Percentiles rank a stretch among this genome's conserved stretches.
Evolutionary conservation across 2,888 invertebrate species (phyloP).

Genomic region (Drosophila nr. medialis): DNA sequence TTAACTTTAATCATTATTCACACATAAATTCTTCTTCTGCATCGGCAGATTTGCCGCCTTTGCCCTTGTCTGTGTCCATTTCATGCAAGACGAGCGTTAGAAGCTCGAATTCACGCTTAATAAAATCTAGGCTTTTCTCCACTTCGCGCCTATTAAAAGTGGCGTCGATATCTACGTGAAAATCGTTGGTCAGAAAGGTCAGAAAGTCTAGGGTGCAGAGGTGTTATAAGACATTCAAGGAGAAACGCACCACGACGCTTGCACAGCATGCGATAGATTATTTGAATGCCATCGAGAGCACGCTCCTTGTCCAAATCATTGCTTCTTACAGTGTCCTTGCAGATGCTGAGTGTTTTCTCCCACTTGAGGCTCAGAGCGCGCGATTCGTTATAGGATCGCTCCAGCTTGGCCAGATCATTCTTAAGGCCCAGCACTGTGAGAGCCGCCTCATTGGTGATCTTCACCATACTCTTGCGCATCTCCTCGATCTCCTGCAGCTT

Average conservation of each 20-base stretch:
- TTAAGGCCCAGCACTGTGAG: slow-evolving; percentile 82
- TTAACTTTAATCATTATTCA: neutral
- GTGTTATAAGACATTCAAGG: neutral
- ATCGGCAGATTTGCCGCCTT: slow-evolving; percentile 35
- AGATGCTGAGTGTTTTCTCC: slow-evolving; percentile 81
- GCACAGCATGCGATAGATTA: slow-evolving; percentile 80
- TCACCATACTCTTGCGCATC: slow-evolving; percentile 82
- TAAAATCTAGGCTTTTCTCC: slow-evolving; percentile 48
- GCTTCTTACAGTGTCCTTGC: slow-evolving; percentile 75
- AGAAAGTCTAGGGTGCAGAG: neutral
- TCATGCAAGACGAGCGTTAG: slow-evolving; percentile 41
- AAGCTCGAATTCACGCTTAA: slow-evolving; percentile 50
- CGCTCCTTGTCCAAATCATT: slow-evolving; percentile 79
- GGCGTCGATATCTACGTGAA: slow-evolving; percentile 29
- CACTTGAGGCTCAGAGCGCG: slow-evolving; percentile 78
- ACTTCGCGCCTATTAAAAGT: slow-evolving; percentile 34
- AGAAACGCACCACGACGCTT: slow-evolving; percentile 71
- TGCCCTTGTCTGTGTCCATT: slow-evolving; percentile 27
- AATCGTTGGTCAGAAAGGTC: neutral
- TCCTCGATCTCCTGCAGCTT: slow-evolving; percentile 81
- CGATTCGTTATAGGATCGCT: slow-evolving; percentile 81
- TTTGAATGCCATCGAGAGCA: slow-evolving; percentile 80
- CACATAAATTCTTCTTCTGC: neutral
- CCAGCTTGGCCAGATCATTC: slow-evolving; percentile 82
- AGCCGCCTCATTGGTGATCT: slow-evolving; percentile 82